phyloP scores from a whole-genome alignment of 2,888 invertebrate genomes.

The Apotomis turbidana region DNA sequence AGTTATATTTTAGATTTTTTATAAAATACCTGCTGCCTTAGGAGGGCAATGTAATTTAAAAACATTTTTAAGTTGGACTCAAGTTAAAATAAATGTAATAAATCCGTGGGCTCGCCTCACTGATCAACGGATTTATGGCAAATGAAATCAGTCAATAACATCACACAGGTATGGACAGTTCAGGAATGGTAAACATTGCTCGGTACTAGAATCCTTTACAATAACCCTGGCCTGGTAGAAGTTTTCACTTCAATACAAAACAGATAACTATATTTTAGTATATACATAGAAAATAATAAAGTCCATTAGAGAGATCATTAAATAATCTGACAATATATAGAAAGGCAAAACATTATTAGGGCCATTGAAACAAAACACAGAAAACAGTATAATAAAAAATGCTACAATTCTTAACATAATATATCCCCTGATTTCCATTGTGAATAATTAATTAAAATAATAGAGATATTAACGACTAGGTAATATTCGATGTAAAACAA shows the following conservation, averaged over 20 bases:
- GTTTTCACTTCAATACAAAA: background rate
- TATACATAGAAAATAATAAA: constrained; percentile 9
- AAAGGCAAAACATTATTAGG: constrained; percentile 3
- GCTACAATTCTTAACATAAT: background rate
- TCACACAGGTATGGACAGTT: background rate
- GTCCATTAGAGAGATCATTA: constrained; percentile 23
- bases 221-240: background rate
- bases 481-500: constrained; percentile 40
- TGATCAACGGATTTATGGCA: background rate
- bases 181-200: background rate
- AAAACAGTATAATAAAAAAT: background rate
- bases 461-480: constrained; percentile 37
- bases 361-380: background rate
- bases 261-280: background rate
- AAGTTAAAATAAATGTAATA: background rate
- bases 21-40: background rate
- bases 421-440: constrained; percentile 33
- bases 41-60: background rate
- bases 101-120: no score
- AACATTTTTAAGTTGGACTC: background rate
- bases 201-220: constrained; percentile 2
- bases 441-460: constrained; percentile 21
- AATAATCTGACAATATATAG: background rate
- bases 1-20: background rate
- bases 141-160: constrained; percentile 21